Base-by-base conservation (phyloP, 2,888 invertebrate species). In the Mellilla xanthometata region DNA sequence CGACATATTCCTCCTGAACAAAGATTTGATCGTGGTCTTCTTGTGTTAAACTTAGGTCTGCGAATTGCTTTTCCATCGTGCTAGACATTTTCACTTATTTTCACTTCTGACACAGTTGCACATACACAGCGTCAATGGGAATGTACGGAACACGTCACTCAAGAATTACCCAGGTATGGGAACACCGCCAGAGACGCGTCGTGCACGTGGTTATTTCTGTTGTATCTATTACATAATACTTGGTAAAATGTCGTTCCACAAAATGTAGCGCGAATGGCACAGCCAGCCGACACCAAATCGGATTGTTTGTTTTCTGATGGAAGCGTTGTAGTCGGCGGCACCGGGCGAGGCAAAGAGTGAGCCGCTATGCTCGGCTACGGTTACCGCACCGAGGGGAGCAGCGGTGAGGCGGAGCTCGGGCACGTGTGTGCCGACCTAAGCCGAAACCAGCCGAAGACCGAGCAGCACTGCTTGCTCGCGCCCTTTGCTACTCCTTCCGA, bases 1-100 rank as follows among this genome's bases (percentile, higher is more conserved):
- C 88, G 60, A 81, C 89, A 40, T 72, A 76, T 62, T 92, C 92
- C 60, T 93, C 93, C 53, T 91, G 92, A 78, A 94, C 94, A 79
- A 93, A 94, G 69, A 93, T 92, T 85, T 94, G 93, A 84, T 94
- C 94, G 64, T 93, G 92, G 76, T 94, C 94, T 75, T 94, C 94
- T 75, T 93, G 93, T 53, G 93, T 92, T 58, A 93, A 82, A 74
- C 91, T 93, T 68, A 93, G 90, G 69, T 94, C 94, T 77, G 93
- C 92, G 84, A 93, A 94, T 76, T 94, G 94, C 77, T 92, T 87
- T 61, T 92, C 92, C 90, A 92, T 82, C 3, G 34, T n/a, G 31
- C 12, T 46, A 23, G 46, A 40, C 40, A 40, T 46, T 19, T 42
- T 32, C 43, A 43, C 43, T 27, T 6, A 8, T 23, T 34, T 12